Evolutionary conservation across 2,113 vertebrate species (phyloP).

Genomic region (Nothobranchius kuhntae): DNA sequence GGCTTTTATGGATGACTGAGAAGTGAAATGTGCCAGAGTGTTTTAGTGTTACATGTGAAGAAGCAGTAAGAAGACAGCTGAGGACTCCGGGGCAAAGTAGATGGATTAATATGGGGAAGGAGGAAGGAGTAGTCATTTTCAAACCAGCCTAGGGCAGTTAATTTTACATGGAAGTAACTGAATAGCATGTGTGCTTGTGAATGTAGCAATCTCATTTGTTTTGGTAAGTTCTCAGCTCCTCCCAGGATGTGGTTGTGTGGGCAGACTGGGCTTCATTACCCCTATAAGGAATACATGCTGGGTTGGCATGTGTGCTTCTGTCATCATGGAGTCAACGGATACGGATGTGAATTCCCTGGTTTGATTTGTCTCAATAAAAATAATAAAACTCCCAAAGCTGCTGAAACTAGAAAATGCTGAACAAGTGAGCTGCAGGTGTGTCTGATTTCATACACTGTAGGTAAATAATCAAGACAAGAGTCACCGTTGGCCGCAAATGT

Average conservation of each 20-base stretch:
- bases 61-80: slow-evolving; percentile 22
- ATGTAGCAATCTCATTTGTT: slow-evolving; percentile 26
- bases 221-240: slow-evolving; percentile 41
- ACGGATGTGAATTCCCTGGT: neutral
- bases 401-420: slow-evolving; percentile 12
- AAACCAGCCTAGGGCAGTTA: slow-evolving; percentile 21
- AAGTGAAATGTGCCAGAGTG: neutral
- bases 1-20: slow-evolving; percentile 42
- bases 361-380: slow-evolving; percentile 3
- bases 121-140: slow-evolving; percentile 32
- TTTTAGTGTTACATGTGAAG: neutral
- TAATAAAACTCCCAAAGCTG: slow-evolving; percentile 2
- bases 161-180: slow-evolving; percentile 22
- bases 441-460: neutral
- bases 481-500: no score
- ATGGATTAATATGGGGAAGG: slow-evolving; percentile 25
- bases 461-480: no score
- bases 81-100: slow-evolving; percentile 30
- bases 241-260: slow-evolving; percentile 67
- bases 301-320: slow-evolving; percentile 1
- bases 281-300: slow-evolving; percentile 10
- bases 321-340: neutral
- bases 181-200: slow-evolving; percentile 12
- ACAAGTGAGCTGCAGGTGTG: slow-evolving; percentile 7
- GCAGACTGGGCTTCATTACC: slow-evolving; percentile 51